A percentile compares a stretch with the other conserved stretches of the same genome.
Conservation (phyloP, 2,797 vertebrate genomes). For the Aplochiton taeniatus region DNA sequence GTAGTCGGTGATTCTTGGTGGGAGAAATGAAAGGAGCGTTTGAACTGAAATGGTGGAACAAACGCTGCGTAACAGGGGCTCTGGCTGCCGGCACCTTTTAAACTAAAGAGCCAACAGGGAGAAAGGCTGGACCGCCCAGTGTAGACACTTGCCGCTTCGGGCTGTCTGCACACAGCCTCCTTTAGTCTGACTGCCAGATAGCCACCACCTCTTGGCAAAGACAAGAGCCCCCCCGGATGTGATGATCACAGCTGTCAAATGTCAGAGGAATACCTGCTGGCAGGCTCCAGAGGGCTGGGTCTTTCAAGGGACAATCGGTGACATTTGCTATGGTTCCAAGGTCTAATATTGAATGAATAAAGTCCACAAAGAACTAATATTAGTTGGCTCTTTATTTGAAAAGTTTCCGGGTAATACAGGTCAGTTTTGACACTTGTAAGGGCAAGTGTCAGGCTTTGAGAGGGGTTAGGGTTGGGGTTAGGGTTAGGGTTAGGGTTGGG, state of each 20-base stretch:
- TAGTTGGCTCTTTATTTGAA: too few relatives aligned
- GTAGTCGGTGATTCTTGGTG: conserved; percentile 18
- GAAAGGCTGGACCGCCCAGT: conserved; percentile 42
- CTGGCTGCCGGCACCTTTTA: conserved; percentile 43
- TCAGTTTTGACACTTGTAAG: too few relatives aligned
- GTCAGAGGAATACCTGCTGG: conserved; percentile 28
- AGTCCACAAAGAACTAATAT: too few relatives aligned
- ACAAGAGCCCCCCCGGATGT: conserved; percentile 48
- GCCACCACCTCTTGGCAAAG: conserved; percentile 40
- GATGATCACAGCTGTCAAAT: conserved; percentile 65
- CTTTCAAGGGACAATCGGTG: too few relatives aligned
- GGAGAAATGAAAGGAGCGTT: conserved; percentile 21
- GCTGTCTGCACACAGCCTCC: not conserved
- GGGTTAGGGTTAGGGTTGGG: too few relatives aligned
- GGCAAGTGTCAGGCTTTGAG: too few relatives aligned
- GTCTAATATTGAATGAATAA: too few relatives aligned
- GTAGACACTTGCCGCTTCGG: not conserved
- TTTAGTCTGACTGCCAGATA: conserved; percentile 34
- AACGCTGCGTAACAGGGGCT: conserved; percentile 44
- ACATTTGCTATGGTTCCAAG: too few relatives aligned
- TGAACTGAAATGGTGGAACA: conserved; percentile 55
- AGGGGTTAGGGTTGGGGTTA: too few relatives aligned
- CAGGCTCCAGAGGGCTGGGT: not conserved
- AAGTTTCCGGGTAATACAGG: too few relatives aligned
- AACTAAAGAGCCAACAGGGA: conserved; percentile 51